Evolutionary conservation across 2,888 invertebrate species (phyloP).

Genomic region (Elegia similella): DNA sequence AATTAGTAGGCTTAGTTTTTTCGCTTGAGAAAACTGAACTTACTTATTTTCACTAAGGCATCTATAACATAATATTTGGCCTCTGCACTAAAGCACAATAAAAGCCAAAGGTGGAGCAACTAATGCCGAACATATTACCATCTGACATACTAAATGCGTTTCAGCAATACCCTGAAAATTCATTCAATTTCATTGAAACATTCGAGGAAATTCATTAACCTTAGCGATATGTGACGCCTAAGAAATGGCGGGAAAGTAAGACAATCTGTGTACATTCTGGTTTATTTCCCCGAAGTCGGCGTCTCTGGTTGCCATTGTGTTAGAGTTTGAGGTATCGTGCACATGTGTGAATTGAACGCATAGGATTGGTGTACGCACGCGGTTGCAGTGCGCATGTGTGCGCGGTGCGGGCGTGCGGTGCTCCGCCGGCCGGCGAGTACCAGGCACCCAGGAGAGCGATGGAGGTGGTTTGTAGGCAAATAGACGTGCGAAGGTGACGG

Average conservation of each 20-base stretch:
- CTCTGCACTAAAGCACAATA: too few relatives aligned
- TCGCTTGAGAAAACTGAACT: too few relatives aligned
- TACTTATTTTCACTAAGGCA: too few relatives aligned
- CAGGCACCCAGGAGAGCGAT: constrained; percentile 51
- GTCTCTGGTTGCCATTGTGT: constrained; percentile 23
- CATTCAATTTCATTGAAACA: background rate
- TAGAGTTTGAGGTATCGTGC: constrained; percentile 14
- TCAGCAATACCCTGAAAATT: background rate
- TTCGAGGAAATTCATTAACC: constrained; percentile 7
- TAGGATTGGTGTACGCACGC: constrained; percentile 36
- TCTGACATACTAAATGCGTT: background rate
- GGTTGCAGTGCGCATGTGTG: constrained; percentile 69
- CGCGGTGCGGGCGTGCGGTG: constrained; percentile 77
- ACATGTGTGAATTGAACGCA: constrained; percentile 35
- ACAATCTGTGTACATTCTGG: constrained; percentile 7
- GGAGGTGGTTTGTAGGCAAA: constrained; percentile 32
- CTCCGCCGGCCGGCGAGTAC: constrained; percentile 71
- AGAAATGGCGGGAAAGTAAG: constrained; percentile 3
- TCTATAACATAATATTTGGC: too few relatives aligned
- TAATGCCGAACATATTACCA: background rate
- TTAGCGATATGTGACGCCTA: background rate
- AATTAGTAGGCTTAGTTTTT: too few relatives aligned
- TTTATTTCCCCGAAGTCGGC: constrained; percentile 7
- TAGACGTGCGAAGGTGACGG: constrained; percentile 36
- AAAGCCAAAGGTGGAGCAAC: background rate